Percentiles rank a stretch among this genome's conserved stretches.
These are phyloP conservation scores for Idaea biselata DNA, from an alignment of 2,888 invertebrate genomes.

Conservation along the genomic window DNA sequence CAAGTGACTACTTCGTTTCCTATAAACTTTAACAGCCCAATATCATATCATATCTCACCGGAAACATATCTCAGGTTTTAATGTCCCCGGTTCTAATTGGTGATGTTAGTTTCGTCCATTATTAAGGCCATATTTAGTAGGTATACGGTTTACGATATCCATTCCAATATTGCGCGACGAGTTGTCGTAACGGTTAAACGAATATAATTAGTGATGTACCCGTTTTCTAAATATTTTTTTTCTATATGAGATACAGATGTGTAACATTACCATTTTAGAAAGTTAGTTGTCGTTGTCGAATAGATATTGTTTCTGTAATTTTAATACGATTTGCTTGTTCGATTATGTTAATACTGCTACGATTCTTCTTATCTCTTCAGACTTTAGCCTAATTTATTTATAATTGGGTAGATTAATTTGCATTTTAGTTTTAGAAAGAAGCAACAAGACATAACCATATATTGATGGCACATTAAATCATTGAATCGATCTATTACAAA, in stretches of 20 bases:
- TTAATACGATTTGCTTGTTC: slow-evolving; percentile 1
- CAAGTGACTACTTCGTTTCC: slow-evolving; percentile 26
- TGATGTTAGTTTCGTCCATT: slow-evolving; percentile 36
- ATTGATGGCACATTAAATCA: not conserved
- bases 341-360: slow-evolving; percentile 12
- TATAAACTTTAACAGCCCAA: slow-evolving; percentile 33
- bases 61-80: slow-evolving; percentile 62
- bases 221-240: slow-evolving; percentile 35
- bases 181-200: slow-evolving; percentile 43
- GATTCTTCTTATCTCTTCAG: not conserved
- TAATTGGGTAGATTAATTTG: not conserved
- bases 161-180: slow-evolving; percentile 36
- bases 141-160: slow-evolving; percentile 26
- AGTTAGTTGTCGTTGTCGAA: slow-evolving; percentile 32
- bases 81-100: slow-evolving; percentile 54
- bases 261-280: slow-evolving; percentile 34
- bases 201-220: slow-evolving; percentile 49
- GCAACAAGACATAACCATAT: not conserved
- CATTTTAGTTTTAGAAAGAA: not conserved
- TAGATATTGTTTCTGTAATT: slow-evolving; percentile 28
- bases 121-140: slow-evolving; percentile 27
- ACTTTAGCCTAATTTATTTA: not conserved
- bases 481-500: not conserved
- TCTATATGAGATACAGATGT: slow-evolving; percentile 27
- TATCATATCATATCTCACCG: slow-evolving; percentile 58